Percentiles rank a stretch among this genome's conserved stretches.
Evolutionary conservation across 2,888 invertebrate genomes (phyloP).

Genomic region (Pristionchus exspectatus): DNA sequence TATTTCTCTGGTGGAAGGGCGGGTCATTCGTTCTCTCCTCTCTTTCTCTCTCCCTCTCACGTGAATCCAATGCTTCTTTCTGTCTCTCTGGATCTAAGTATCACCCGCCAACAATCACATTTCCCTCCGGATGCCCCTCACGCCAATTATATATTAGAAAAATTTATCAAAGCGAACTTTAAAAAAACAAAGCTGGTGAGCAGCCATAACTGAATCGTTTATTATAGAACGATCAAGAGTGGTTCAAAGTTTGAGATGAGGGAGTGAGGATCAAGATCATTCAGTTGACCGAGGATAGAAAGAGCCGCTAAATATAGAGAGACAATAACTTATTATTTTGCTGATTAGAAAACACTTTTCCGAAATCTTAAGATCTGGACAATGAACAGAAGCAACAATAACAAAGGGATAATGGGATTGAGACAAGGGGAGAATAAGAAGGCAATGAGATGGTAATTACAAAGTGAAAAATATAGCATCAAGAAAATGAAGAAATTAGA

Average conservation of each 20-base stretch:
- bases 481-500: not conserved
- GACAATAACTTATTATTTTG: constrained; percentile 35
- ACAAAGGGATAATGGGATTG: not conserved
- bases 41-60: constrained; percentile 44
- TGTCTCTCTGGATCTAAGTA: constrained; percentile 8
- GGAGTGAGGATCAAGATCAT: constrained; percentile 47
- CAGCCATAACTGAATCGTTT: not conserved
- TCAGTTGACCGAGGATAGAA: constrained; percentile 14
- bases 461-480: constrained; percentile 28
- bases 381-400: constrained; percentile 2
- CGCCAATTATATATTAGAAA: not conserved
- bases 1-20: not conserved
- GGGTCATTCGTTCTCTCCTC: constrained; percentile 5
- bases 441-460: constrained; percentile 17
- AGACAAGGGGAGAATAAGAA: not conserved
- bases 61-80: constrained; percentile 21
- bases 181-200: constrained; percentile 9
- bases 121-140: not conserved
- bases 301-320: not conserved
- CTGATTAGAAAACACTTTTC: not conserved
- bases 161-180: not conserved
- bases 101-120: not conserved
- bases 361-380: not conserved
- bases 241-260: constrained; percentile 20
- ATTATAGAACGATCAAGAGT: not conserved